Evolutionary conservation across 2,797 vertebrate genomes (phyloP).

Genomic region (Bradypodion pumilum): DNA sequence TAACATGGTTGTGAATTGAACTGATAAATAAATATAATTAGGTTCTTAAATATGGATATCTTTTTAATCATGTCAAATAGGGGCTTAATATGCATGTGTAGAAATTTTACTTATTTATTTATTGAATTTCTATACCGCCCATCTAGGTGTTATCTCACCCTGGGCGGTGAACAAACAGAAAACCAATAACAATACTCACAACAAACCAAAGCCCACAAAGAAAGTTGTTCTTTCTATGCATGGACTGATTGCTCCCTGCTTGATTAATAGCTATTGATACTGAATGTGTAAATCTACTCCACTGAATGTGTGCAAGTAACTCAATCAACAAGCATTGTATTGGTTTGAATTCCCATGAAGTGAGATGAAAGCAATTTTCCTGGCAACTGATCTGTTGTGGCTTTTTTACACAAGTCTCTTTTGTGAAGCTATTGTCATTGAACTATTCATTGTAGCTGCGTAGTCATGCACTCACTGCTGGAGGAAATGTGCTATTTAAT

Average conservation of each 20-base stretch:
- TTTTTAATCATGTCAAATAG: neutral
- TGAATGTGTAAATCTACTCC: neutral
- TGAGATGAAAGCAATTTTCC: neutral
- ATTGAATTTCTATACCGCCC: too few relatives aligned
- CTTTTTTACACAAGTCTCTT: neutral
- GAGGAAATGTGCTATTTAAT: slow-evolving; percentile 32
- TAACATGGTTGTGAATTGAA: neutral
- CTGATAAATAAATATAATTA: neutral
- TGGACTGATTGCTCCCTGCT: neutral
- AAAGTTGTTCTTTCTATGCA: neutral
- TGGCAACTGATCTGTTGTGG: neutral
- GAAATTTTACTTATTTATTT: too few relatives aligned
- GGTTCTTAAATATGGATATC: neutral
- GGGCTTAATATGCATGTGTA: neutral
- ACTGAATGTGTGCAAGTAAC: neutral
- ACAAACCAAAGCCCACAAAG: too few relatives aligned
- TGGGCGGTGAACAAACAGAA: too few relatives aligned
- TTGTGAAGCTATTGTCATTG: too few relatives aligned
- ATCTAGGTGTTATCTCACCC: too few relatives aligned
- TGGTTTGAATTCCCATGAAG: neutral
- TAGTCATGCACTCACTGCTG: neutral
- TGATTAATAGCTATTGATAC: neutral
- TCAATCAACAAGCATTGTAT: neutral
- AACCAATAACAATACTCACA: too few relatives aligned
- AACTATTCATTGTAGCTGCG: too few relatives aligned